These are phyloP conservation scores for Chondrilla cf. caribensis DNA, from an alignment of 37 sponge, comb jelly and placozoan genomes.

Conservation along the genomic window DNA sequence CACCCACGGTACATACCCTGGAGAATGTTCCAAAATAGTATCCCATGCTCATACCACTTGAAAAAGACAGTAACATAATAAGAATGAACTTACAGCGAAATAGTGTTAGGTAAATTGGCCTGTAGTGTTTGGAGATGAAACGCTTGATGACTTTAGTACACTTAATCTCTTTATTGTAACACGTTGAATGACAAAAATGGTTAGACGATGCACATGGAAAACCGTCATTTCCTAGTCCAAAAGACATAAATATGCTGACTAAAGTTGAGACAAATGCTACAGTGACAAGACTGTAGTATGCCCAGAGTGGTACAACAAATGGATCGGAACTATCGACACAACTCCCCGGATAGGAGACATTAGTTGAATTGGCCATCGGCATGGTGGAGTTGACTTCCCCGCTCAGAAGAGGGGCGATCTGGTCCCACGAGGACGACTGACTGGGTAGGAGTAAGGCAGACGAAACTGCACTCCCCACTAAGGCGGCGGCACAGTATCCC, in stretches of 20 bases:
- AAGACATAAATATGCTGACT: background rate
- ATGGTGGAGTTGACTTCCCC: background rate
- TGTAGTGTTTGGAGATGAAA: background rate
- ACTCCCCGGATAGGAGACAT: no score
- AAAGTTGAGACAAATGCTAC: background rate
- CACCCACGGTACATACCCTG: background rate
- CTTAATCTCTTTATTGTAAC: background rate
- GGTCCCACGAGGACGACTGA: background rate
- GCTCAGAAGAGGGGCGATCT: background rate
- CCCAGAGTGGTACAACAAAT: background rate
- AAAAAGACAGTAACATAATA: background rate
- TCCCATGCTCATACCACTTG: background rate
- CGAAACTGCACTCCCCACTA: background rate
- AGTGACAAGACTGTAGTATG: background rate
- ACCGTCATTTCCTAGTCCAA: background rate
- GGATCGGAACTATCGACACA: background rate
- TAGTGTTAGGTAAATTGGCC: background rate
- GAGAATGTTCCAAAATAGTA: conserved; percentile 1
- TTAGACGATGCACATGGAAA: no score
- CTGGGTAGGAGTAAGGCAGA: background rate
- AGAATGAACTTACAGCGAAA: background rate
- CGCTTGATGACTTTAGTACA: background rate
- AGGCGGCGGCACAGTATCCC: background rate
- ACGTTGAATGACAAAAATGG: no score
- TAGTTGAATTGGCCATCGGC: no score